Percentiles rank a stretch among this genome's conserved stretches.
Evolutionary conservation across 2,888 invertebrate species (phyloP).

Genomic region (Nipponacmea schrenckii): DNA sequence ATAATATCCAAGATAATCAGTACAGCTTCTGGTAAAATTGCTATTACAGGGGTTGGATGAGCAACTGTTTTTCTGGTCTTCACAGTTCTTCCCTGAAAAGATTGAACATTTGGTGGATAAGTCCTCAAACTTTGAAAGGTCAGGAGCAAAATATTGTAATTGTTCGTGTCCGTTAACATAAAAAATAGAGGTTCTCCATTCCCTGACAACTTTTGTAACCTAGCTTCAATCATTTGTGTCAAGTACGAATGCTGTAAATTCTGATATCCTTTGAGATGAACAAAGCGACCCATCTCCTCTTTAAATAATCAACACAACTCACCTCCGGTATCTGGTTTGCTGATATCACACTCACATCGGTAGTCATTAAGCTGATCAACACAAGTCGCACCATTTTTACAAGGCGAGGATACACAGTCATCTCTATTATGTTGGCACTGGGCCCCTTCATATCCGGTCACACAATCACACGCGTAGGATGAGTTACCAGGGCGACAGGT

Average conservation of each 20-base stretch:
- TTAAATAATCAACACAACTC: not conserved
- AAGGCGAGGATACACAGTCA: conserved; percentile 43
- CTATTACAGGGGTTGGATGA: conserved; percentile 33
- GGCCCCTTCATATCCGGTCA: conserved; percentile 31
- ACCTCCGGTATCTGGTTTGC: conserved; percentile 13
- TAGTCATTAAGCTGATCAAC: conserved; percentile 24
- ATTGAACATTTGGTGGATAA: not conserved
- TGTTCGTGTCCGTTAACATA: too few relatives aligned
- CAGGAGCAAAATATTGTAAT: too few relatives aligned
- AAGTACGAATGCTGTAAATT: not conserved
- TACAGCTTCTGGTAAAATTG: conserved; percentile 35
- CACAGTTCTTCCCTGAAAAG: conserved; percentile 42
- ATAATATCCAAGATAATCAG: conserved; percentile 37
- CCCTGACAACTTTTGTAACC: too few relatives aligned
- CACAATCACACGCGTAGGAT: conserved; percentile 35
- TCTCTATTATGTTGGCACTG: conserved; percentile 33
- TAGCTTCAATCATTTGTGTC: not conserved
- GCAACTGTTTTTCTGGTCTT: conserved; percentile 43
- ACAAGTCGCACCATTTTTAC: conserved; percentile 43
- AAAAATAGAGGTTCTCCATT: too few relatives aligned
- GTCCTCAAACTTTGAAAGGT: too few relatives aligned
- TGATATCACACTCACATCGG: conserved; percentile 17
- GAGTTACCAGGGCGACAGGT: conserved; percentile 31
- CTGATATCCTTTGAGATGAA: conserved; percentile 4
- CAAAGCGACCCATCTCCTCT: not conserved